A percentile compares a stretch with the other conserved stretches of the same genome.
phyloP scores from a whole-genome alignment of 2,888 invertebrate species.

The Bombylius major region DNA sequence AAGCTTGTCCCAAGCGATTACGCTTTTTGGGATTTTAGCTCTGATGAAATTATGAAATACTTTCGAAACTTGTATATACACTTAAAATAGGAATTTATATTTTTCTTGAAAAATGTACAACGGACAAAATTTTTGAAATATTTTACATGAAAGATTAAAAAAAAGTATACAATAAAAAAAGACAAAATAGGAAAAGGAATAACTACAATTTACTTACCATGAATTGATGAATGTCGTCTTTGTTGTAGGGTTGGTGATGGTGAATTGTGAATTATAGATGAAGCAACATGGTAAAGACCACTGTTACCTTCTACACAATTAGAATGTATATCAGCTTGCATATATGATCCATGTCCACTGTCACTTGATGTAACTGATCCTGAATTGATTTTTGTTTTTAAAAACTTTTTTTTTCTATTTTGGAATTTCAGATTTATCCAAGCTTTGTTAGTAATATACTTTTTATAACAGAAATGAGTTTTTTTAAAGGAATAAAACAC shows the following conservation, averaged over 20 bases:
- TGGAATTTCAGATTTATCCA: not conserved
- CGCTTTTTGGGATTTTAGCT: too few relatives aligned
- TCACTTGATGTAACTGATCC: conserved; percentile 88
- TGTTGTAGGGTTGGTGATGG: conserved; percentile 36
- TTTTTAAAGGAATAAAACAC: too few relatives aligned
- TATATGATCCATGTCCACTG: conserved; percentile 74
- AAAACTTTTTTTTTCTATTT: conserved; percentile 7
- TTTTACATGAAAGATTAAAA: too few relatives aligned
- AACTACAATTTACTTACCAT: conserved; percentile 32
- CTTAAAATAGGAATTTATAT: too few relatives aligned
- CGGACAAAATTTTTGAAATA: too few relatives aligned
- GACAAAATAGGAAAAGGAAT: not conserved
- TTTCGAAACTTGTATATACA: too few relatives aligned
- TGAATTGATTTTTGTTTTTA: conserved; percentile 21
- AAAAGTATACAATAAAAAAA: not conserved
- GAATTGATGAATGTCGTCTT: conserved; percentile 42
- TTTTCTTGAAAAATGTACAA: too few relatives aligned
- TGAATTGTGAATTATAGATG: conserved; percentile 26
- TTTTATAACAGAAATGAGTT: too few relatives aligned
- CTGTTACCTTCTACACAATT: conserved; percentile 19
- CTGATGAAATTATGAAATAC: too few relatives aligned
- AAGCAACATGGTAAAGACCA: conserved; percentile 22
- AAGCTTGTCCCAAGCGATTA: too few relatives aligned
- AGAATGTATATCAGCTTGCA: conserved; percentile 37
- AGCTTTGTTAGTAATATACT: not conserved